Evolutionary conservation across 2,888 invertebrate species (phyloP), one percentile per base, ranked within the genome.

Genomic region (Harpalus rubripes): DNA sequence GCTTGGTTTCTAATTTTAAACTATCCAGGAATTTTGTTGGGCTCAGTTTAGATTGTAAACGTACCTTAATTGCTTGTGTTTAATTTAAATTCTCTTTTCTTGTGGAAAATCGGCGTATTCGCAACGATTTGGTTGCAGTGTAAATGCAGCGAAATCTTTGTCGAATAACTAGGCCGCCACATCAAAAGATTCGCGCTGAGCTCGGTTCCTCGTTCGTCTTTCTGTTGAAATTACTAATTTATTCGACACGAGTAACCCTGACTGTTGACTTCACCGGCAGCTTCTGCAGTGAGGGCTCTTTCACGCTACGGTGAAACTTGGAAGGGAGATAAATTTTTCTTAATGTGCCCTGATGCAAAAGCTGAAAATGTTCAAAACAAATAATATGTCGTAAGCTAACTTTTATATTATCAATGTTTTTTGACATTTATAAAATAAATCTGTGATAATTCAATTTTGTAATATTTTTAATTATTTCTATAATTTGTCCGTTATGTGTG

Each of bases 141-240:
- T 41, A 16, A 52, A 0, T 41, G 39, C 22, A 32, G 8, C 12
- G 58, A 18, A 16, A n/a, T 26, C 56, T 56, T 32, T 56, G 78
- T 8, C 26, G 22, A 12, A 56, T 18, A 78, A 78, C 78, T 78
- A 58, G 58, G 26, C 78, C 58, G 78, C 78, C 78, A 78, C 78
- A 78, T 78, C 78, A 78, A 78, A 78, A 78, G 58, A 58, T 56
- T 32, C 8, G 44, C 1, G 59, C 22, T 56, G n/a, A 78, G 15
- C 78, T 12, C 15, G n/a, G 39, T 15, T 39, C n/a, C 56, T 7
- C 18, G 15, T 44, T 52, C 78, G 58, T 56, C 78, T 56, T 58
- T 78, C 39, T 78, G 78, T 78, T 78, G 15, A 78, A 78, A 78
- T 76, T 76, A 76, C 52, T 76, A 76, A 76, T 78, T 78, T 78